Evolutionary conservation across 1,140 invertebrate species (phyloP).

Genomic region (Bombus ignitus): DNA sequence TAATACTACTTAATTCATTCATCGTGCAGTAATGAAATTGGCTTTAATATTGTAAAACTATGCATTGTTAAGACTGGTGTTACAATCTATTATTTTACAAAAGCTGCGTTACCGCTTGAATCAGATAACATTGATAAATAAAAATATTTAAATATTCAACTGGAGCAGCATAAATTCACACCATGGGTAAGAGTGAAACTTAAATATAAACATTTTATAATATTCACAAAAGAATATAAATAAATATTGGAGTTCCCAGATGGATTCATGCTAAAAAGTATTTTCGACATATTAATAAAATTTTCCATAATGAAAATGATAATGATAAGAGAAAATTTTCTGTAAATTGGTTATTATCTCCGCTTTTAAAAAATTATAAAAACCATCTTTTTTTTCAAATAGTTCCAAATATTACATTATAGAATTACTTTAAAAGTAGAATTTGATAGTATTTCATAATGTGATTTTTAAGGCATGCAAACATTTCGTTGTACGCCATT

Average conservation of each 20-base stretch:
- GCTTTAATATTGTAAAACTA: neutral
- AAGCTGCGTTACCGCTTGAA: neutral
- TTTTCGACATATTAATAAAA: neutral
- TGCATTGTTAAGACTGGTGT: slow-evolving; percentile 30
- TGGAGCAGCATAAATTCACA: slow-evolving; percentile 9
- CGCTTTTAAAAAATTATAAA: neutral
- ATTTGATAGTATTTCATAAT: neutral
- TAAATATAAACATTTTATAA: neutral
- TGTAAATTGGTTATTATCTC: neutral
- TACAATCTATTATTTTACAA: slow-evolving; percentile 7
- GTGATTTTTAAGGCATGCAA: neutral
- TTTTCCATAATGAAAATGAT: neutral
- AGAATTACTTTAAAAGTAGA: neutral
- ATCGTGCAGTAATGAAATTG: slow-evolving; percentile 22
- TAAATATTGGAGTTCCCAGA: neutral
- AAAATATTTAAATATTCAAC: slow-evolving; percentile 21
- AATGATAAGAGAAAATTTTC: neutral
- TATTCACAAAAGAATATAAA: slow-evolving; percentile 4
- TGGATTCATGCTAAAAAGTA: neutral
- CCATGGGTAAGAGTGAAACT: slow-evolving; percentile 2
- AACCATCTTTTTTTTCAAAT: neutral
- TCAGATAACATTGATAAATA: slow-evolving; percentile 9
- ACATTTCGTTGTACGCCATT: neutral
- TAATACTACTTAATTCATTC: neutral
- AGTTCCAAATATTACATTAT: neutral